phyloP scores from a whole-genome alignment of 2,113 vertebrate species.

The Cervus canadensis region DNA sequence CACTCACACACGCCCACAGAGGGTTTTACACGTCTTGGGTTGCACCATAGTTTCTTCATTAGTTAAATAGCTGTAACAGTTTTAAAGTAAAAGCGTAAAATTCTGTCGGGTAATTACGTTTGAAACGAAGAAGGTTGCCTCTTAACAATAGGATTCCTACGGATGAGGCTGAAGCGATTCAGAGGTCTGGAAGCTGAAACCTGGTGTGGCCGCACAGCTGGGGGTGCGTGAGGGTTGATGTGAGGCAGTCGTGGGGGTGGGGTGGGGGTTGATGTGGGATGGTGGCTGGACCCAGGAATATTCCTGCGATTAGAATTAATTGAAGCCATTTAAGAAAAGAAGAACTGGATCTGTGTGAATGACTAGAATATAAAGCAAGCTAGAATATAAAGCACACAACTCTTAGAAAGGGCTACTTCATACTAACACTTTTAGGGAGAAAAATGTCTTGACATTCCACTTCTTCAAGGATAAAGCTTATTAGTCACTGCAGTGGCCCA shows the following conservation, averaged over 20 bases:
- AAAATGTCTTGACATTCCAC: too few relatives aligned
- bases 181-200: too few relatives aligned
- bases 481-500: too few relatives aligned
- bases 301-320: neutral
- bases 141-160: neutral
- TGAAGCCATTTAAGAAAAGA: neutral
- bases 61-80: neutral
- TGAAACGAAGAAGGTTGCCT: neutral
- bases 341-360: too few relatives aligned
- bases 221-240: too few relatives aligned
- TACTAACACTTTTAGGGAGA: too few relatives aligned
- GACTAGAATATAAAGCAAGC: too few relatives aligned
- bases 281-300: neutral
- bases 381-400: too few relatives aligned
- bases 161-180: neutral
- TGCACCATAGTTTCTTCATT: neutral
- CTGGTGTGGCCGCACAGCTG: too few relatives aligned
- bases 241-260: too few relatives aligned
- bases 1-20: neutral
- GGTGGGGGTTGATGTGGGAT: neutral
- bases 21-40: neutral
- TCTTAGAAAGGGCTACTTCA: too few relatives aligned
- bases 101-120: neutral
- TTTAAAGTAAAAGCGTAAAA: neutral
- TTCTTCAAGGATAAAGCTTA: too few relatives aligned